Base-by-base conservation (phyloP, 2,113 vertebrate species). In the Cyphomyrus discorhynchus region DNA sequence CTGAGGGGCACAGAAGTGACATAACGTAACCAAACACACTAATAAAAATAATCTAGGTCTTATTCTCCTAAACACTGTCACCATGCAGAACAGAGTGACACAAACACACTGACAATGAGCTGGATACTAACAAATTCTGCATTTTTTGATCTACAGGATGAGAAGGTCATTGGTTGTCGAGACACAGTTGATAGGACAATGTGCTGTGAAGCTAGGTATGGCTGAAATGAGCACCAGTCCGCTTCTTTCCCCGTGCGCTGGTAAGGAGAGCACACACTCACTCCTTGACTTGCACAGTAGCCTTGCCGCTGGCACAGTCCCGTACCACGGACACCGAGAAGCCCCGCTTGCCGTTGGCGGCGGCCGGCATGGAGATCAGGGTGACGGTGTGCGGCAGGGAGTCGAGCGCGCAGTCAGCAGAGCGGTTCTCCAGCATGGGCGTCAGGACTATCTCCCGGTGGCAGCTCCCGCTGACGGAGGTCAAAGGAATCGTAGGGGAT, bases 251-350 rank as follows among this genome's bases (percentile, higher is more conserved):
- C 27, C 3, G 6, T 8, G n/a, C 17, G 31, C 19, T 21, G 85
- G 11, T 31, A 15, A 9, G 13, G 31, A 3, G 7, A 4, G 31
- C 46, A 47, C 80, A 89, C 91, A 98, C 98, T 98, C 92, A 99
- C 98, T 99, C 97, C 96, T 97, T 97, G 91, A 99, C 97, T 92
- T 97, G 97, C 88, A 99, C 97, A 0, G 96, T 97, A n/a, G 96
- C 96, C 10, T 95, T 95, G 4, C 97, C 96, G 89, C 93, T 96
- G 92, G 94, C 96, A 90, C 96, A 95, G 91, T 96, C 96, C 58
- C 97, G 94, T 86, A 96, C 93, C 50, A 98, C 96, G 0, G 97
- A 96, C 89, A 98, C 98, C 0, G 97, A 97, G 93, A 99, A 97
- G 4, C 98, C 98, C 74, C 98, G 95, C 92, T 96, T 96, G 92